These are phyloP conservation scores for Agrypnus murinus DNA, from an alignment of 2,888 invertebrate genomes.

Conservation along the genomic window DNA sequence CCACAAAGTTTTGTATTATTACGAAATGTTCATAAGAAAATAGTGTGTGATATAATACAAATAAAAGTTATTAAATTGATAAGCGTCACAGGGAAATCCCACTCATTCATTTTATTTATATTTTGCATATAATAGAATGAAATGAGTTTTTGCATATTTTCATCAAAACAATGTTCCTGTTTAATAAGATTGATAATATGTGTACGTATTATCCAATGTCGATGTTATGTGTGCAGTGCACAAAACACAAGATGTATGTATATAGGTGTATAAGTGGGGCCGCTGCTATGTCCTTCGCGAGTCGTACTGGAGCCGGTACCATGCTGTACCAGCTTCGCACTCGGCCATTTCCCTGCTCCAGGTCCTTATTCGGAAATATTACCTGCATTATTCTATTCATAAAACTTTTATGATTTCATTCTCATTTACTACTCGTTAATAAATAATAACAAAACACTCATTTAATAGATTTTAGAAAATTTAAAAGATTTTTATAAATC, in stretches of 20 bases:
- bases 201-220: slow-evolving; percentile 16
- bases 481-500: too few relatives aligned
- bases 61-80: too few relatives aligned
- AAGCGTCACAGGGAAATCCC: background rate
- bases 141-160: slow-evolving; percentile 7
- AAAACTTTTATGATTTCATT: too few relatives aligned
- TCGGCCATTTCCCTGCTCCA: slow-evolving; percentile 60
- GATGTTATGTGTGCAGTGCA: slow-evolving; percentile 23
- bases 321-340: slow-evolving; percentile 63
- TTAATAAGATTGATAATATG: slow-evolving; percentile 1
- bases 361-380: slow-evolving; percentile 53
- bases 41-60: too few relatives aligned
- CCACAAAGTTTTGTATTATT: too few relatives aligned
- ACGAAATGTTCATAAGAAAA: too few relatives aligned
- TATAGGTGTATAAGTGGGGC: slow-evolving; percentile 44
- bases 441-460: too few relatives aligned
- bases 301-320: slow-evolving; percentile 61
- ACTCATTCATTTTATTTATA: too few relatives aligned
- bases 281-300: slow-evolving; percentile 59
- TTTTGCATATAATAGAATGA: slow-evolving; percentile 5
- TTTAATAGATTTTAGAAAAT: too few relatives aligned
- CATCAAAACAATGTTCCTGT: background rate
- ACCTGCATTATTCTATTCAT: slow-evolving; percentile 41
- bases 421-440: too few relatives aligned
- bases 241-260: slow-evolving; percentile 19